A percentile compares a stretch with the other conserved stretches of the same genome.
These are phyloP conservation scores for Luehdorfia chinensis DNA, from an alignment of 1,140 invertebrate species.

Conservation along the genomic window DNA sequence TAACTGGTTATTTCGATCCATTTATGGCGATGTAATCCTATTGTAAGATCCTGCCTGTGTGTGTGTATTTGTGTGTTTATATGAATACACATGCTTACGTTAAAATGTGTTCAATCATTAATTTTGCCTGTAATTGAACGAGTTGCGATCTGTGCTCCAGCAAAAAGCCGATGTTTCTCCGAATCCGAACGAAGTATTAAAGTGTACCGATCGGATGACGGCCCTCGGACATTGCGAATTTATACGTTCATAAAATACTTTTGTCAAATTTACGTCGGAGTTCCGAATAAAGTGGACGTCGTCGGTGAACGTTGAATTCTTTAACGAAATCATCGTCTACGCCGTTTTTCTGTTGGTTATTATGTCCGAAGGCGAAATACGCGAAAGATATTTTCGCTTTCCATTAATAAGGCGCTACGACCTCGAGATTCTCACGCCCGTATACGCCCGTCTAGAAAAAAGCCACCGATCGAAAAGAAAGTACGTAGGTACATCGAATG, in stretches of 20 bases:
- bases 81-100: slow-evolving; percentile 33
- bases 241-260: slow-evolving; percentile 74
- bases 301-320: slow-evolving; percentile 45
- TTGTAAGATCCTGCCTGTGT: slow-evolving; percentile 47
- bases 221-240: slow-evolving; percentile 48
- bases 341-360: slow-evolving; percentile 57
- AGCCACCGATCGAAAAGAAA: slow-evolving; percentile 8
- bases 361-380: slow-evolving; percentile 42
- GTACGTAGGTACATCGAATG: slow-evolving; percentile 21
- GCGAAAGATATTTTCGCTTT: slow-evolving; percentile 26
- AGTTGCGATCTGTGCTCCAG: slow-evolving; percentile 42
- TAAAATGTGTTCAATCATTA: slow-evolving; percentile 73
- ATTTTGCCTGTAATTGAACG: slow-evolving; percentile 72
- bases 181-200: slow-evolving; percentile 50
- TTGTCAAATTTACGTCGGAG: slow-evolving; percentile 69
- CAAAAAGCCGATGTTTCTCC: slow-evolving; percentile 65
- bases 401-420: slow-evolving; percentile 23
- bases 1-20: slow-evolving; percentile 66
- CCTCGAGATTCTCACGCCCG: slow-evolving; percentile 23
- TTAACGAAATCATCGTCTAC: slow-evolving; percentile 66
- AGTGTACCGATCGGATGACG: slow-evolving; percentile 54
- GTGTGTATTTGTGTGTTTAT: slow-evolving; percentile 30
- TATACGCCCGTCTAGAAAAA: slow-evolving; percentile 12
- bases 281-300: slow-evolving; percentile 52
- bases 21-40: slow-evolving; percentile 72